Base-by-base conservation (phyloP, 2,888 invertebrate species). In the Meloe dianella region DNA sequence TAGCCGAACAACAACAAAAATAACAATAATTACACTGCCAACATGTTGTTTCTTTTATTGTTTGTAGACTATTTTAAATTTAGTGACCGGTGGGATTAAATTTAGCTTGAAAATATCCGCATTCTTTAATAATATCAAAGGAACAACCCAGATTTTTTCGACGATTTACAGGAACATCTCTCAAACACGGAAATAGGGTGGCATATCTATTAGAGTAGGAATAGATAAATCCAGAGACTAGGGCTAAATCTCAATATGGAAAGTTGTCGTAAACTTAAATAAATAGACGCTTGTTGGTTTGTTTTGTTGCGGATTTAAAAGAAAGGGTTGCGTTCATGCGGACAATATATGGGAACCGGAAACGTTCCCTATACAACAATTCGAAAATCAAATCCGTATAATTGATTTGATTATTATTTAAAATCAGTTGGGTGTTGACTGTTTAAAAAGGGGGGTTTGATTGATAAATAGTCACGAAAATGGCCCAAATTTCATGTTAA, bases 41-140 rank as follows among this genome's bases (percentile, higher is more conserved):
- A 41, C 17, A 17, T 41, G 20, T 20, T 17, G n/a, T 41, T 47
- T 17, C 47, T 47, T 17, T 47, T 47, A 17, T 9, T 41, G 47
- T 47, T 20, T 41, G 20, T n/a, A 9, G 17, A 47, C 47, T 20
- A 20, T 20, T 22, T 24, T 51, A 51, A 51, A 51, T 20, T 51
- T 51, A 51, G 51, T 24, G 2, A 20, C 24, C 51, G 51, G 12
- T 51, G 1, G 12, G 20, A 12, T 51, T 51, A 51, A 22, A 51
- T 51, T 51, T 51, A 51, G 20, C 51, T 24, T 51, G 51, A 5
- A 47, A 51, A 51, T 51, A 20, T 51, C 51, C 51, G 51, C 51
- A 51, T 51, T 51, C 51, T 51, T 51, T 24, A 32, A 32, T 32
- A 32, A 32, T 6, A 32, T 10, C 7, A 41, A 35, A 10, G 35